Conservation (phyloP, 2,888 invertebrate species). For the Acanthoscelides obtectus region DNA sequence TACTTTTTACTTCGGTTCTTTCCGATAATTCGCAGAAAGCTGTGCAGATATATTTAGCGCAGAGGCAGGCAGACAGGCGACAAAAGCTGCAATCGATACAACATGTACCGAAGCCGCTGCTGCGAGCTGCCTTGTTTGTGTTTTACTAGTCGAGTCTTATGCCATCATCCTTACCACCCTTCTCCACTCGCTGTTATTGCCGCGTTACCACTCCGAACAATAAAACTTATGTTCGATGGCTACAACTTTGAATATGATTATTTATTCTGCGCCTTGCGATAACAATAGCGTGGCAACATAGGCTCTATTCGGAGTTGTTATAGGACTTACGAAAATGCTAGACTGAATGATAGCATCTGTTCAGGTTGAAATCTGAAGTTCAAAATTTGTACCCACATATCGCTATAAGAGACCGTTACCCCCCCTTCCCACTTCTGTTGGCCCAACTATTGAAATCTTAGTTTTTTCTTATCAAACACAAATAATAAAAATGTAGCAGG, state of each 20-base stretch:
- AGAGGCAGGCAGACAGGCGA: neutral
- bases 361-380: no score
- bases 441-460: no score
- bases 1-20: neutral
- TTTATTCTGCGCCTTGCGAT: neutral
- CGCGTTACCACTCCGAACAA: neutral
- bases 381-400: no score
- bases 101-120: neutral
- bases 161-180: neutral
- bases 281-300: neutral
- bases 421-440: no score
- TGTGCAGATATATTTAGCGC: neutral
- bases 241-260: neutral
- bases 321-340: no score
- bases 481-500: no score
- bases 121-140: neutral
- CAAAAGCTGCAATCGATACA: neutral
- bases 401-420: no score
- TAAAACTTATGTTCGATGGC: neutral
- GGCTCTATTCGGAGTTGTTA: no score
- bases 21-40: neutral
- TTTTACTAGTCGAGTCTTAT: neutral
- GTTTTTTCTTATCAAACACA: no score
- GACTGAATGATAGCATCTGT: no score
- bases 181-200: neutral